phyloP scores from a whole-genome alignment of 2,113 vertebrate genomes.

The Cyphomyrus plagiostoma region DNA sequence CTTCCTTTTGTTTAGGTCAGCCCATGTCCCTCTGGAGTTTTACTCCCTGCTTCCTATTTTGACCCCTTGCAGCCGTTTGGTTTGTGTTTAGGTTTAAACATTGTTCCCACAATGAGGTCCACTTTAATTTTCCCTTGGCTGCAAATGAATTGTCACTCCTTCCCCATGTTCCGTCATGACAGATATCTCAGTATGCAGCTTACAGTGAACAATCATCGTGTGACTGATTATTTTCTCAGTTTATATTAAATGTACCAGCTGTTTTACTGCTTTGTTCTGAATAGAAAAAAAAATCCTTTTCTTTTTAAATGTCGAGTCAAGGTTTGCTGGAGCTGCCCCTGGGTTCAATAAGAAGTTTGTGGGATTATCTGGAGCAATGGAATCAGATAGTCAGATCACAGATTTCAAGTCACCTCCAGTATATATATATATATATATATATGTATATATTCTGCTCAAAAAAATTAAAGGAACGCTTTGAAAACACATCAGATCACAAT shows the following conservation, averaged over 20 bases:
- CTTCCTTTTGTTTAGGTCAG: too few species aligned
- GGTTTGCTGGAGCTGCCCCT: not conserved
- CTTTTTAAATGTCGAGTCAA: not conserved
- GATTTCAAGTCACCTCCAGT: constrained; percentile 8
- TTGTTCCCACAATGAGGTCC: too few species aligned
- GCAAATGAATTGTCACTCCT: not conserved
- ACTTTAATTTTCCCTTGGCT: too few species aligned
- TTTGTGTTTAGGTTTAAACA: too few species aligned
- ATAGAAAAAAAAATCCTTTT: not conserved
- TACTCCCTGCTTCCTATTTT: too few species aligned
- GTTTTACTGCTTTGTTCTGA: not conserved
- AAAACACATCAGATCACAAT: too few species aligned
- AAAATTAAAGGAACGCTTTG: too few species aligned
- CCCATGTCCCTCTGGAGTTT: too few species aligned
- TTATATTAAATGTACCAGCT: not conserved
- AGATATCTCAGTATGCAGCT: not conserved
- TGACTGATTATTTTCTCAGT: not conserved
- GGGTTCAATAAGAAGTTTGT: not conserved
- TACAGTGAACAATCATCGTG: not conserved
- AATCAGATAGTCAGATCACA: not conserved
- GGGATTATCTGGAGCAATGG: not conserved
- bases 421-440: not conserved
- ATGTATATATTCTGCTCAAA: not conserved
- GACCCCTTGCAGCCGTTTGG: too few species aligned
- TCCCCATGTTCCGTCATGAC: not conserved